Conservation (phyloP, 2,797 vertebrate genomes). For the Tauraco hartlaubi region DNA sequence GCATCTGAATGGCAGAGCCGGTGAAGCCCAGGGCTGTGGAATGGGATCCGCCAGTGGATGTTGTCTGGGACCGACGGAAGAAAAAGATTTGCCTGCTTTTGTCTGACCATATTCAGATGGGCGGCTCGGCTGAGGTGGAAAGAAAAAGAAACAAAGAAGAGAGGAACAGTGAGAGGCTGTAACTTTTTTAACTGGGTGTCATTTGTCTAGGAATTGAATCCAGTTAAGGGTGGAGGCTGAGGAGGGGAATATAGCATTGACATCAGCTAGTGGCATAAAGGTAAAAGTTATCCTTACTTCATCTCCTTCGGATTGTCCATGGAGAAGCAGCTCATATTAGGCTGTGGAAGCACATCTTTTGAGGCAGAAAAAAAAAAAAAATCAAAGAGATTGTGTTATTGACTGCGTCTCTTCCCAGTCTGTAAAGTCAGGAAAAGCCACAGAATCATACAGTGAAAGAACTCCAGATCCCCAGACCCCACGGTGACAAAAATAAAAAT, state of each 20-base stretch:
- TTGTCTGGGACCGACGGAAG: slow-evolving; percentile 57
- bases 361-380: neutral
- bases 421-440: neutral
- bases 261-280: neutral
- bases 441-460: neutral
- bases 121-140: neutral
- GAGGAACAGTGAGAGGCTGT: neutral
- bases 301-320: neutral
- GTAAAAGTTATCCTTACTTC: neutral
- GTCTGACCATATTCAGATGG: slow-evolving; percentile 21
- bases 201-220: neutral
- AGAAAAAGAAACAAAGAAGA: slow-evolving; percentile 2
- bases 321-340: neutral
- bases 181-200: neutral
- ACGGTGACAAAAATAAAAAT: neutral
- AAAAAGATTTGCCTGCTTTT: slow-evolving; percentile 64
- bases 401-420: neutral
- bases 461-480: neutral
- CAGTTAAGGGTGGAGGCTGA: neutral
- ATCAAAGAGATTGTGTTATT: neutral
- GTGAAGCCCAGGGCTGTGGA: slow-evolving; percentile 45
- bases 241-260: neutral
- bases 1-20: slow-evolving; percentile 54
- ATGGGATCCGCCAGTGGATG: slow-evolving; percentile 59
- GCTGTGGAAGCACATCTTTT: neutral